A percentile compares a stretch with the other conserved stretches of the same genome.
phyloP scores from a whole-genome alignment of 2,113 vertebrate genomes.

The Mesembrinibis cayennensis region DNA sequence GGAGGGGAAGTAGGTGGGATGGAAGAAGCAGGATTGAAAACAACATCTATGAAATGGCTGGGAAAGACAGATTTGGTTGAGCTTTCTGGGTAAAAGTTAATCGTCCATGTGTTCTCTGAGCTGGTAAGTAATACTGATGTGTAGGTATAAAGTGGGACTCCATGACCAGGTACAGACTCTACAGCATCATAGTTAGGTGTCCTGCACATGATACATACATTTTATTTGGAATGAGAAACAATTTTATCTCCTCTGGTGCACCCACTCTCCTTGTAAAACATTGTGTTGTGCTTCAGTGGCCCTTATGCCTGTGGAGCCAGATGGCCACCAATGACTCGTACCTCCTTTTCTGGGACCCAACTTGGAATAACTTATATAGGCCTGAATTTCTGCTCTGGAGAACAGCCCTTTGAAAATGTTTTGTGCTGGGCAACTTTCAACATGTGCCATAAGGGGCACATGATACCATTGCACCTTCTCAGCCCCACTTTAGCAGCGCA shows the following conservation, averaged over 20 bases:
- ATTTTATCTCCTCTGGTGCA: neutral
- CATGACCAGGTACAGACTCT: neutral
- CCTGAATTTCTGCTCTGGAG: neutral
- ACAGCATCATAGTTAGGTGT: neutral
- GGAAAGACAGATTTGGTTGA: neutral
- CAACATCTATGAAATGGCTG: neutral
- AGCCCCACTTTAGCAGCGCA: fast-evolving
- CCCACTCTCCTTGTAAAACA: neutral
- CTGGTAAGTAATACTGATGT: neutral
- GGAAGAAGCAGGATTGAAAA: neutral
- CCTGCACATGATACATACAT: neutral
- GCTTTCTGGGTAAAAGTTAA: neutral
- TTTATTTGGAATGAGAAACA: neutral
- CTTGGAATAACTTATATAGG: neutral
- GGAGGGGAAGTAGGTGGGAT: neutral
- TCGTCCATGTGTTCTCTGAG: neutral
- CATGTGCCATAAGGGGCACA: fast-evolving
- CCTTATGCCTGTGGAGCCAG: neutral
- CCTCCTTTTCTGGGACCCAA: neutral
- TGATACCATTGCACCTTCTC: fast-evolving
- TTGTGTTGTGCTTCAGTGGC: fast-evolving
- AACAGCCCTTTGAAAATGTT: neutral
- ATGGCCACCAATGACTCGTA: neutral
- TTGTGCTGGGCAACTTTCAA: neutral
- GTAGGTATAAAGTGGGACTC: neutral